A percentile compares a stretch with the other conserved stretches of the same genome.
phyloP scores from a whole-genome alignment of 2,113 vertebrate genomes.

The Callospermophilus lateralis region DNA sequence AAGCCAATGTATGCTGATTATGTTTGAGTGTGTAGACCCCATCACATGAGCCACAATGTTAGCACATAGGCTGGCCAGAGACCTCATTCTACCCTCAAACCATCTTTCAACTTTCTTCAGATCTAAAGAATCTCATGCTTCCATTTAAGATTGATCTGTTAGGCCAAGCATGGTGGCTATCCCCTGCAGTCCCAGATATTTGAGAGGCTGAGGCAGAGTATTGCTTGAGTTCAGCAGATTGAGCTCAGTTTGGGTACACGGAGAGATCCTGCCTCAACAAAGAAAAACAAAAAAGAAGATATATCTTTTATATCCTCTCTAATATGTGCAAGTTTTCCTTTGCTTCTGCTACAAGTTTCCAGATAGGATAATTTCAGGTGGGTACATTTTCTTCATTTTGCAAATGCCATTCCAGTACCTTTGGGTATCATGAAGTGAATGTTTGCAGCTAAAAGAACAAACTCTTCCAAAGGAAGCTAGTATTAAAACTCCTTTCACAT shows the following conservation, averaged over 20 bases:
- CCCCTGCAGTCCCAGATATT: not conserved
- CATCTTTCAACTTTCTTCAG: not conserved
- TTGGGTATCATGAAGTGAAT: slow-evolving; percentile 35
- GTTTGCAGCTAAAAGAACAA: slow-evolving; percentile 17
- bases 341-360: not conserved
- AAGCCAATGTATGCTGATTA: not conserved
- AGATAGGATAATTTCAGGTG: not conserved
- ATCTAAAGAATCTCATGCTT: not conserved
- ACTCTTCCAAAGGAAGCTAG: slow-evolving; percentile 34
- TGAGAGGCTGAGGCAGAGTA: not conserved
- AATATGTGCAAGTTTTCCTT: not conserved
- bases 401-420: not conserved
- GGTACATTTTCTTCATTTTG: not conserved
- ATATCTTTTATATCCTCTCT: slow-evolving; percentile 1
- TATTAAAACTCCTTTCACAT: slow-evolving; percentile 28
- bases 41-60: too few relatives aligned
- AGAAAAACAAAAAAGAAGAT: not conserved
- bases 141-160: not conserved
- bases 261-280: not conserved
- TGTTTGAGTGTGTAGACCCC: too few relatives aligned
- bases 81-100: fast-evolving
- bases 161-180: not conserved
- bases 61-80: not conserved
- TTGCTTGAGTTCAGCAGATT: not conserved
- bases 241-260: not conserved